Conservation (phyloP, 2,797 vertebrate genomes). For the Carduelis carduelis region DNA sequence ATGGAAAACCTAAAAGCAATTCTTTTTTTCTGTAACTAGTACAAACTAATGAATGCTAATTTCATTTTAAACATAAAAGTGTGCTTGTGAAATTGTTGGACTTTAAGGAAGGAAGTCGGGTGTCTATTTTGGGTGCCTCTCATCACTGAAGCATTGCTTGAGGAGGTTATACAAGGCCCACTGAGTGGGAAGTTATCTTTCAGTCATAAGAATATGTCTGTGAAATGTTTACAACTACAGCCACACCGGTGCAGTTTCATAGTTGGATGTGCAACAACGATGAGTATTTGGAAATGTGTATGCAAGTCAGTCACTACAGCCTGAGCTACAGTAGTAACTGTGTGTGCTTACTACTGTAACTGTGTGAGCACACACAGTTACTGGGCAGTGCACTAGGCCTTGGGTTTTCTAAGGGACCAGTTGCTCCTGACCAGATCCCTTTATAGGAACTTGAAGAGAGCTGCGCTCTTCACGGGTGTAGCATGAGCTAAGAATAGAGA, state of each 20-base stretch:
- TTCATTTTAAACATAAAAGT: not conserved
- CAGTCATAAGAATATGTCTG: not conserved
- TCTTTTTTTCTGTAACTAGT: not conserved
- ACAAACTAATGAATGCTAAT: not conserved
- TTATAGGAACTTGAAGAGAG: not conserved
- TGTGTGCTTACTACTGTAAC: not conserved
- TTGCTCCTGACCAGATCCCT: not conserved
- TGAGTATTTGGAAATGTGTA: not conserved
- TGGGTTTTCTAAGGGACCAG: not conserved
- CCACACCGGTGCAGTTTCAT: not conserved
- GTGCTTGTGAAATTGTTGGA: not conserved
- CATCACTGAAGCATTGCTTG: not conserved
- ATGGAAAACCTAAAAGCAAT: not conserved
- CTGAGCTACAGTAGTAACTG: not conserved
- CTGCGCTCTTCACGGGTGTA: fast-evolving
- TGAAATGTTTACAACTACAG: not conserved
- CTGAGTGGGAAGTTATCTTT: not conserved
- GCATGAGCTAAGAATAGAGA: not conserved
- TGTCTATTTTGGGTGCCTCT: not conserved
- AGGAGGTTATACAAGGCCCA: not conserved
- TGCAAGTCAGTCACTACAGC: not conserved
- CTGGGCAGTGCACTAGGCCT: not conserved
- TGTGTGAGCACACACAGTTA: too few relatives aligned
- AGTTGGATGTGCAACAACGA: not conserved
- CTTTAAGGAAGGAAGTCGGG: not conserved